Conservation (phyloP, 2,888 invertebrate species). For the Dryococelus australis region DNA sequence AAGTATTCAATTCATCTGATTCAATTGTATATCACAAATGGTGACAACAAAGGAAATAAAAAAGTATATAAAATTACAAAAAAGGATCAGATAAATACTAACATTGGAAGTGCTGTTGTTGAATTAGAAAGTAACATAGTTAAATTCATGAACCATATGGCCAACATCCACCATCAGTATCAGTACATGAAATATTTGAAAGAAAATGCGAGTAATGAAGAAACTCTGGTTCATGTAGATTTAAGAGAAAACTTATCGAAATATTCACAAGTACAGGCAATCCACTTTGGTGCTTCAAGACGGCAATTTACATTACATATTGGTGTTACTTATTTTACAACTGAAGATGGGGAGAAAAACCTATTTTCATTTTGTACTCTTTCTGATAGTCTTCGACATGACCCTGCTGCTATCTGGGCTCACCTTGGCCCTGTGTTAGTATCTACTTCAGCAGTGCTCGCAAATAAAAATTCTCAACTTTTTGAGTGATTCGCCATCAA, state of each 20-base stretch:
- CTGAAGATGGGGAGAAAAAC: not conserved
- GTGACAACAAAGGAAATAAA: not conserved
- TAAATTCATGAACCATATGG: not conserved
- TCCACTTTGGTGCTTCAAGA: not conserved
- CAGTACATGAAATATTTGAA: not conserved
- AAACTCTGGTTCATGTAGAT: not conserved
- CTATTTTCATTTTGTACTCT: not conserved
- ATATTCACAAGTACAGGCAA: not conserved
- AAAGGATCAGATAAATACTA: not conserved
- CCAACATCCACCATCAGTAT: not conserved
- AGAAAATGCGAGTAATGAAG: not conserved
- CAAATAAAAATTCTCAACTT: not conserved
- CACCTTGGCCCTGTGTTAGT: not conserved
- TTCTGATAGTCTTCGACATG: conserved; percentile 1
- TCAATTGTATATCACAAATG: not conserved
- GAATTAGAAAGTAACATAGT: not conserved
- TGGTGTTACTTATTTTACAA: not conserved
- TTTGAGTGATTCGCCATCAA: not conserved
- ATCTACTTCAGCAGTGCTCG: not conserved
- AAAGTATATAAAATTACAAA: not conserved
- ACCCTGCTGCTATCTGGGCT: not conserved
- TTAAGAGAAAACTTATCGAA: not conserved
- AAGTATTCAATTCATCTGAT: not conserved
- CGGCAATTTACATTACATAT: not conserved
- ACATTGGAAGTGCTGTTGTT: conserved; percentile 7